Evolutionary conservation across 2,888 invertebrate genomes (phyloP).

Genomic region (Caenorhabditis sulstoni): DNA sequence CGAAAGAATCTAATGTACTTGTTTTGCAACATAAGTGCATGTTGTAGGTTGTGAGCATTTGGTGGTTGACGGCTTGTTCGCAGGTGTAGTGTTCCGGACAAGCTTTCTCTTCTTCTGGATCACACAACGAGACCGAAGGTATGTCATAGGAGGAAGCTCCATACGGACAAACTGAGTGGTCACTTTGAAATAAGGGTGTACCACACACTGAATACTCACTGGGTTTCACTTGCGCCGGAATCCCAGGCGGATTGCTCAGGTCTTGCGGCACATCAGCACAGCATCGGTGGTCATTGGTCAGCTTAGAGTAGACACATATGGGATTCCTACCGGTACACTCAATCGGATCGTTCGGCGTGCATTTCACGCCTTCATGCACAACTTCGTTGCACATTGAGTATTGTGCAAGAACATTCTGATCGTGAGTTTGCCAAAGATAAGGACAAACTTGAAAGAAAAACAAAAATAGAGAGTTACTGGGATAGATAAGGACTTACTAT

Average conservation of each 20-base stretch:
- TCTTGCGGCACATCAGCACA: conserved; percentile 72
- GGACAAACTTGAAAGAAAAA: conserved; percentile 73
- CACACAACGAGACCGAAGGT: conserved; percentile 72
- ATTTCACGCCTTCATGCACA: conserved; percentile 70
- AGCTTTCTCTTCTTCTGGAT: conserved; percentile 70
- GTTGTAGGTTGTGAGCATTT: conserved; percentile 73
- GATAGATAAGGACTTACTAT: conserved; percentile 58
- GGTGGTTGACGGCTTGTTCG: conserved; percentile 71
- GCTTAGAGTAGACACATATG: conserved; percentile 69
- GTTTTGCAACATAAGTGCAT: conserved; percentile 75
- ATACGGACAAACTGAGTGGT: conserved; percentile 68
- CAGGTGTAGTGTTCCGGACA: conserved; percentile 70
- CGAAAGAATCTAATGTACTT: conserved; percentile 69
- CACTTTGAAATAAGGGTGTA: background rate
- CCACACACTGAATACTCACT: conserved; percentile 55
- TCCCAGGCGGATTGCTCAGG: conserved; percentile 69
- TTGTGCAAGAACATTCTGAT: conserved; percentile 72
- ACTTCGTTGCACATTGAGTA: conserved; percentile 72
- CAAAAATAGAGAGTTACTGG: background rate
- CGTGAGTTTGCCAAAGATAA: conserved; percentile 76
- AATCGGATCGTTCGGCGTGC: conserved; percentile 73
- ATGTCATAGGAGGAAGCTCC: conserved; percentile 72
- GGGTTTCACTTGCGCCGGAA: conserved; percentile 74
- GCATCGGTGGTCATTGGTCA: conserved; percentile 70
- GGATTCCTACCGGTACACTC: conserved; percentile 76